Percentiles rank a stretch among this genome's conserved stretches.
Conservation (phyloP, 2,797 vertebrate genomes). For the Microctenopoma lineatum region DNA sequence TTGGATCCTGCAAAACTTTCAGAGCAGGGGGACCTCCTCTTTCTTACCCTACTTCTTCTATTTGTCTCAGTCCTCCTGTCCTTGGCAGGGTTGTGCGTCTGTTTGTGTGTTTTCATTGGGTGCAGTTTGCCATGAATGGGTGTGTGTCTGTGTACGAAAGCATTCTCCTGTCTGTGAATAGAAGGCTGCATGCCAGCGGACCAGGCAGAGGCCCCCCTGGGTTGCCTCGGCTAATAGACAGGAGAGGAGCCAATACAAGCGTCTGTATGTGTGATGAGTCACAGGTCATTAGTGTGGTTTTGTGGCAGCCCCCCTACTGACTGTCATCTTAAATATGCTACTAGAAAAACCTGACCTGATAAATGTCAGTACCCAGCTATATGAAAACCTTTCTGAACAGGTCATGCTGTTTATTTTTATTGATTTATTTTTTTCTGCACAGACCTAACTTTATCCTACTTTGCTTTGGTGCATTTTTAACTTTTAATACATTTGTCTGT, state of each 20-base stretch:
- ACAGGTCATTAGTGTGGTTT: constrained; percentile 14
- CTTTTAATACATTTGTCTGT: too few relatives aligned
- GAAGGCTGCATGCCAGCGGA: constrained; percentile 51
- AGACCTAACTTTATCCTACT: too few relatives aligned
- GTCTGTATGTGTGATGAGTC: constrained; percentile 10
- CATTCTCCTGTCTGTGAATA: constrained; percentile 46
- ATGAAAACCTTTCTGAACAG: neutral
- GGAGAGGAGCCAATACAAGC: constrained; percentile 14
- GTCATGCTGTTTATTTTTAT: neutral
- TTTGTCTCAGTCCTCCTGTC: constrained; percentile 31
- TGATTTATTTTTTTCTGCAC: too few relatives aligned
- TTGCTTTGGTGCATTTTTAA: too few relatives aligned
- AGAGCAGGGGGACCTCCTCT: constrained; percentile 42
- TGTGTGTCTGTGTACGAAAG: neutral
- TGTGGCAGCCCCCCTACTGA: constrained; percentile 14
- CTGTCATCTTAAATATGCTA: constrained; percentile 5
- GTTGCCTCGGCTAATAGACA: constrained; percentile 42
- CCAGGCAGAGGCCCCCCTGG: constrained; percentile 43
- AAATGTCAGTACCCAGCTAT: neutral
- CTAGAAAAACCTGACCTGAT: constrained; percentile 18
- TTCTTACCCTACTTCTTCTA: constrained; percentile 48
- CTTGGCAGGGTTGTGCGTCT: constrained; percentile 26
- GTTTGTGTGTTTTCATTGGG: constrained; percentile 35
- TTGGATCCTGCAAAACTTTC: constrained; percentile 71
- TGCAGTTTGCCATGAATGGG: constrained; percentile 18